Conservation (phyloP, 2,888 invertebrate species). For the Diplazon laetatorius region DNA sequence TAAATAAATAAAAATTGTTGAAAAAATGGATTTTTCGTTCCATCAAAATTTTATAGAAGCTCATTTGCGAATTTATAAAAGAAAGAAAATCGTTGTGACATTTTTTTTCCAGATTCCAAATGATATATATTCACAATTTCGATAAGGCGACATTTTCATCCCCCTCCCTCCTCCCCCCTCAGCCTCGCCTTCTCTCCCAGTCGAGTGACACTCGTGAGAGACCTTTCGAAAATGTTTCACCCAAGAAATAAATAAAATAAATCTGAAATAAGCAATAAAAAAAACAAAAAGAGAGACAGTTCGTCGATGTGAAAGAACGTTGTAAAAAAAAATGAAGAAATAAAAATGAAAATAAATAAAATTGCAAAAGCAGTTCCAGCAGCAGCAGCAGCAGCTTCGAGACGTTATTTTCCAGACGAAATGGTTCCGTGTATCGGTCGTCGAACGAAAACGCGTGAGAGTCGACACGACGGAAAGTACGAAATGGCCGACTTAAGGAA, state of each 20-base stretch:
- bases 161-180: too few species aligned
- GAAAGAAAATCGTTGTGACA: too few species aligned
- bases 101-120: too few species aligned
- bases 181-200: too few species aligned
- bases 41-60: too few species aligned
- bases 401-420: constrained; percentile 68
- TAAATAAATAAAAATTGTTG: too few species aligned
- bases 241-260: constrained; percentile 46
- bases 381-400: constrained; percentile 62
- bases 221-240: constrained; percentile 51
- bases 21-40: too few species aligned
- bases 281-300: not conserved
- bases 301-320: constrained; percentile 20
- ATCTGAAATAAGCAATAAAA: constrained; percentile 6
- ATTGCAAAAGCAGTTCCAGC: too few species aligned
- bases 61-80: too few species aligned
- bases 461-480: constrained; percentile 67
- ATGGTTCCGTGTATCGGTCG: constrained; percentile 70
- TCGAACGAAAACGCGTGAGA: constrained; percentile 45
- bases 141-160: not conserved
- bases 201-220: too few species aligned
- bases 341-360: not conserved
- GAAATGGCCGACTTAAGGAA: constrained; percentile 76
- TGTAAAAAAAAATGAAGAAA: constrained; percentile 24
- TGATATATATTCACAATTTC: constrained; percentile 30